Base-by-base conservation (phyloP, 2,888 invertebrate species). In the Gastracanthus pulcherrimus region DNA sequence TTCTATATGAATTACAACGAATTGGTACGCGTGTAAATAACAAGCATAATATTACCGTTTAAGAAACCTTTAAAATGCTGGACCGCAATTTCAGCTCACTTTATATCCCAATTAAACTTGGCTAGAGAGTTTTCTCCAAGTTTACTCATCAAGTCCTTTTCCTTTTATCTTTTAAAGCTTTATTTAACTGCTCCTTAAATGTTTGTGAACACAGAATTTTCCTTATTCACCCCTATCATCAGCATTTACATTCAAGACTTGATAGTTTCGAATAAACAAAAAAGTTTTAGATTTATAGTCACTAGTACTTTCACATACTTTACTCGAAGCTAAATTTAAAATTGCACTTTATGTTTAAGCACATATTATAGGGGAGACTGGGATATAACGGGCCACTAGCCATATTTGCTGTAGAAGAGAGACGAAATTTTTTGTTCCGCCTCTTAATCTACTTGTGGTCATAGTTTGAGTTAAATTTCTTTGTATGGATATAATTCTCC, bases 81-180 rank as follows among this genome's bases (percentile, higher is more conserved):
- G 62, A 62, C 19, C 29, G 77, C 70, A 60, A 62, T 70, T 60
- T 69, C 55, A 60, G 48, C 31, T 34, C 16, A 11, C 11, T 70
- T 70, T 48, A 70, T 36, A 70, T 62, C 58, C 77, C 62, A 77
- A 77, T 77, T 48, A 77, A 77, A 62, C n/a, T 77, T 45, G 26
- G 48, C 48, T 77, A 70, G 69, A 70, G 60, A 77, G 77, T 70
- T 45, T 70, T 62, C 9, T 13, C 48, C 38, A 23, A 75, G 64
- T 55, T 76, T 26, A 31, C 60, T 36, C 60, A 34, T 62, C 77
- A 62, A 36, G 31, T 60, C 23, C 31, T 26, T 66, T 64, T 31
- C 60, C 45, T 29, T 62, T 51, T 60, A 41, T 62, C 48, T 55
- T 74, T 62, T 64, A 41, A 38, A 76, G 58, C 67, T 55, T 51